Evolutionary conservation across 2,797 vertebrate species (phyloP).

Genomic region (Intellagama lesueurii): DNA sequence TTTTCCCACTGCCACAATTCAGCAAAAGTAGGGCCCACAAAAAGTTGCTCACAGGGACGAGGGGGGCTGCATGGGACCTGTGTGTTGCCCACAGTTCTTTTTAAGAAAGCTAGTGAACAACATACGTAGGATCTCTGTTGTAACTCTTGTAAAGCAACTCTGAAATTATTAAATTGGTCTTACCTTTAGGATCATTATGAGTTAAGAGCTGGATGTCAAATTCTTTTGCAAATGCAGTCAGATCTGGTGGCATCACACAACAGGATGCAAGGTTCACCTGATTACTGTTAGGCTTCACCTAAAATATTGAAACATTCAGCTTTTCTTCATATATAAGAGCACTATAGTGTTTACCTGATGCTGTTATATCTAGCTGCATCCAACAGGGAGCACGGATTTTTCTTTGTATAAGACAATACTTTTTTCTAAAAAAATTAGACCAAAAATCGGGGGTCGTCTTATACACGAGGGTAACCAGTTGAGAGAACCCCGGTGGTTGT

Average conservation of each 20-base stretch:
- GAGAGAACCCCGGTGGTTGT: no score
- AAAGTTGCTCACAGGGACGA: not conserved
- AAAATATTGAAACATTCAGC: slow-evolving; percentile 38
- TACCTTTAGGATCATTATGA: slow-evolving; percentile 98
- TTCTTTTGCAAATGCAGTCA: slow-evolving; percentile 97
- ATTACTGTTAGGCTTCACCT: slow-evolving; percentile 98
- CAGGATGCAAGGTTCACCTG: slow-evolving; percentile 98
- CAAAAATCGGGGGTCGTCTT: no score
- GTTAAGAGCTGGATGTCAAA: slow-evolving; percentile 97
- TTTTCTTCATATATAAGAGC: slow-evolving; percentile 16
- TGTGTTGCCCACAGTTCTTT: not conserved
- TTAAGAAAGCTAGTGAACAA: not conserved
- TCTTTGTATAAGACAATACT: no score
- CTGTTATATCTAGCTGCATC: no score
- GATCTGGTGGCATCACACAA: slow-evolving; percentile 99
- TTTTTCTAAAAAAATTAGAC: no score
- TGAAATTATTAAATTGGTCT: slow-evolving; percentile 35
- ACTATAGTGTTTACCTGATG: not conserved
- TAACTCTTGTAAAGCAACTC: not conserved
- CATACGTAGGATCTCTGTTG: not conserved
- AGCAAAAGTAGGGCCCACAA: not conserved
- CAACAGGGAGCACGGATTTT: no score
- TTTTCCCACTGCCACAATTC: not conserved
- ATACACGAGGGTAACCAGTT: no score
- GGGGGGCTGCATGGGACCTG: not conserved